Evolutionary conservation across 1,140 invertebrate genomes (phyloP).

Genomic region (Leptonema lineaticorne): DNA sequence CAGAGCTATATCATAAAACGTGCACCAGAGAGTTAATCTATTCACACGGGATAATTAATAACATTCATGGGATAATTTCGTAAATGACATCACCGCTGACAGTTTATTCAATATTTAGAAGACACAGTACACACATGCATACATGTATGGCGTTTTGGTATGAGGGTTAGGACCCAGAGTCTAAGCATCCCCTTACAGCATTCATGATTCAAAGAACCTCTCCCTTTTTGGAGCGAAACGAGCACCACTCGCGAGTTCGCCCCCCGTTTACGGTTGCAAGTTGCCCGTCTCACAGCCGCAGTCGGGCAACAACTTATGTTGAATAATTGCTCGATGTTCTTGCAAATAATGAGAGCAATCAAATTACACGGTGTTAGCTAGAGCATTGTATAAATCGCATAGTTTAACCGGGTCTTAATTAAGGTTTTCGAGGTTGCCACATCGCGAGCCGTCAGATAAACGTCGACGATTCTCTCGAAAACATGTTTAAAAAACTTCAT

Average conservation of each 20-base stretch:
- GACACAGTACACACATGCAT: conserved; percentile 1
- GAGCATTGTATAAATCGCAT: conserved; percentile 21
- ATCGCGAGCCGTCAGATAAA: background rate
- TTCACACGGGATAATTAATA: conserved; percentile 28
- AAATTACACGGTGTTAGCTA: conserved; percentile 28
- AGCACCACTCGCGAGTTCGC: background rate
- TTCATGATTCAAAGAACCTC: conserved; percentile 29
- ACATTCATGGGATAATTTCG: conserved; percentile 32
- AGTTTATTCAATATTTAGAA: conserved; percentile 37
- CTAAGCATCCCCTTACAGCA: background rate
- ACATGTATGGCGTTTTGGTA: background rate
- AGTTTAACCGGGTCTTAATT: conserved; percentile 27
- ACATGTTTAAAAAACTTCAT: too few species aligned
- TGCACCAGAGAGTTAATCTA: conserved; percentile 13
- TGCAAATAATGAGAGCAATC: conserved; percentile 33
- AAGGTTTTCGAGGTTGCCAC: background rate
- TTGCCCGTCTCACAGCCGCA: background rate
- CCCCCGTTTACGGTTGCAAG: background rate
- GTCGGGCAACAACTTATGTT: conserved; percentile 9
- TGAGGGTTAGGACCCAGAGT: background rate
- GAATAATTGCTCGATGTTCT: conserved; percentile 29
- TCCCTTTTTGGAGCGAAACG: background rate
- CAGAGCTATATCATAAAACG: background rate
- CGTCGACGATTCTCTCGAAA: background rate
- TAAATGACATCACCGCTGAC: conserved; percentile 37